A percentile compares a stretch with the other conserved stretches of the same genome.
Conservation (phyloP, 2,797 vertebrate genomes). For the Crocodylus rhombifer region DNA sequence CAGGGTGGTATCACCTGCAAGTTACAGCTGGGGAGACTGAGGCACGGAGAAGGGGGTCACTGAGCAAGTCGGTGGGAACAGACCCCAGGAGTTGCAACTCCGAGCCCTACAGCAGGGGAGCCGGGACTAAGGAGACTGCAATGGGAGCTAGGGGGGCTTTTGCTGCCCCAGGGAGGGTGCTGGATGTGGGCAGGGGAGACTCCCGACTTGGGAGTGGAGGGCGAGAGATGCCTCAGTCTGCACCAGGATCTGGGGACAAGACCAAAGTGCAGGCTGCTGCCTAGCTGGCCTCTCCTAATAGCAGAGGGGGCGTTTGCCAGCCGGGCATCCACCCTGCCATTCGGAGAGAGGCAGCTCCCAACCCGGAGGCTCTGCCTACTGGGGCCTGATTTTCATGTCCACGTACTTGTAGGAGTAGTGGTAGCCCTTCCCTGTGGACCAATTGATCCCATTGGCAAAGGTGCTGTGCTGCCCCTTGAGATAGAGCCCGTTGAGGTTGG, state of each 20-base stretch:
- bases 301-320: no score
- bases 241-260: neutral
- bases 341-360: neutral
- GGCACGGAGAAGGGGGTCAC: neutral
- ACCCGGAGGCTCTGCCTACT: neutral
- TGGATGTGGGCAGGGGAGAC: no score
- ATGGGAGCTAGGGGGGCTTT: no score
- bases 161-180: no score
- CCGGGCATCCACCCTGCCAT: no score
- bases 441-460: slow-evolving; percentile 53
- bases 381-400: slow-evolving; percentile 64
- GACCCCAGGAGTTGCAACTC: neutral
- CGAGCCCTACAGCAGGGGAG: neutral
- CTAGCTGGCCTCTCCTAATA: no score
- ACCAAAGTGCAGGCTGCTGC: neutral
- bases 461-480: slow-evolving; percentile 23
- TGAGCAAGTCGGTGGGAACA: neutral
- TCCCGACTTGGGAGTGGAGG: no score
- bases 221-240: neutral
- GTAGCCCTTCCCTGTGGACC: neutral
- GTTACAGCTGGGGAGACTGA: neutral
- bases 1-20: neutral
- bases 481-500: slow-evolving; percentile 67
- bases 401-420: slow-evolving; percentile 56
- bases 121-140: neutral